These are phyloP conservation scores for Panzeria rudis DNA, from an alignment of 2,888 invertebrate species.

Conservation along the genomic window DNA sequence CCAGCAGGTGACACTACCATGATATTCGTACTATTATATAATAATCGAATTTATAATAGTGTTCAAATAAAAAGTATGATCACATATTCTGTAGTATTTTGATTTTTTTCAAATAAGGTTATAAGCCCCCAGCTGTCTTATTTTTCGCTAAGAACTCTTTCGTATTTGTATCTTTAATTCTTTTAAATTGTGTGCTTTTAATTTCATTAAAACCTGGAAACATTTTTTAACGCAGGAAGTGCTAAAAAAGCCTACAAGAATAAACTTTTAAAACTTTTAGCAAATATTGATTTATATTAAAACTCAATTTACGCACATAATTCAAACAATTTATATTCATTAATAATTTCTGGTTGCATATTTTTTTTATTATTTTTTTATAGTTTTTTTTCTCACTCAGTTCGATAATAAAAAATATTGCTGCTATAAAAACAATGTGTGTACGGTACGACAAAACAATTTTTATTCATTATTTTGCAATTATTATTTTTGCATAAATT, in stretches of 20 bases:
- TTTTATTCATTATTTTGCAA: conserved; percentile 72
- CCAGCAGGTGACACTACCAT: too few species aligned
- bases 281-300: conserved; percentile 67
- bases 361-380: conserved; percentile 9
- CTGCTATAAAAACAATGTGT: conserved; percentile 33
- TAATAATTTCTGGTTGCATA: conserved; percentile 61
- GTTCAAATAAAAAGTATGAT: too few species aligned
- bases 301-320: conserved; percentile 71
- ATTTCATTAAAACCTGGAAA: background rate
- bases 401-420: conserved; percentile 15
- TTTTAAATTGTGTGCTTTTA: background rate
- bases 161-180: background rate
- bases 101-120: too few species aligned
- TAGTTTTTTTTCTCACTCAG: background rate
- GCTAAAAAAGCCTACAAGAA: background rate
- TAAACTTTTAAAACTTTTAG: conserved; percentile 20
- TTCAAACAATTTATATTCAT: conserved; percentile 71
- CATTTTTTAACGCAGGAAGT: background rate
- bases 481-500: conserved; percentile 72
- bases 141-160: background rate
- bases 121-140: too few species aligned
- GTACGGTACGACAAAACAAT: conserved; percentile 51
- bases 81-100: too few species aligned
- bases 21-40: too few species aligned
- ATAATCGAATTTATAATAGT: too few species aligned